A percentile compares a stretch with the other conserved stretches of the same genome.
Conservation (phyloP, 2,888 invertebrate species). For the Tethea ocularis region DNA sequence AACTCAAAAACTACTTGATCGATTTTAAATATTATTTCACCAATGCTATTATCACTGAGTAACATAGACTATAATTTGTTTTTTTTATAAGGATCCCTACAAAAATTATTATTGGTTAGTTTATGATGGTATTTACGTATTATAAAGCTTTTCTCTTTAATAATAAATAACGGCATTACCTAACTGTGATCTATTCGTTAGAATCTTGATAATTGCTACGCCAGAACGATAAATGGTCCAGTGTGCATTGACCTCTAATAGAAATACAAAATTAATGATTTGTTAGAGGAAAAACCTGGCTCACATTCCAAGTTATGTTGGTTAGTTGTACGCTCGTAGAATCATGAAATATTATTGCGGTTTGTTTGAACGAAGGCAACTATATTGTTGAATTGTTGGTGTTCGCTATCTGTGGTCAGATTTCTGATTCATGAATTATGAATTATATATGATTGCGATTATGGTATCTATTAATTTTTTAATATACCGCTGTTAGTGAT, state of each 20-base stretch:
- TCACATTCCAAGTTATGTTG: not conserved
- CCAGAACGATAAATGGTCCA: not conserved
- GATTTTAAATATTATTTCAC: too few species aligned
- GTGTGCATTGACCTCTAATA: not conserved
- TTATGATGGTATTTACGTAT: not conserved
- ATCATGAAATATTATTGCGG: constrained; percentile 26
- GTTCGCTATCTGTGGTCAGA: not conserved
- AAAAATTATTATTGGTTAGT: too few species aligned
- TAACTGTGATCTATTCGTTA: not conserved
- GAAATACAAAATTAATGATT: not conserved
- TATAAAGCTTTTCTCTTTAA: not conserved
- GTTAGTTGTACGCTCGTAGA: constrained; percentile 25
- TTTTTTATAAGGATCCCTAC: too few species aligned
- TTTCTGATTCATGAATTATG: not conserved
- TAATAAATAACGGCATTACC: not conserved
- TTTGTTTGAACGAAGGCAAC: constrained; percentile 10
- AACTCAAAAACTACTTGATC: too few species aligned
- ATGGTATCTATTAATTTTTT: too few species aligned
- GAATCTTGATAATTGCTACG: not conserved
- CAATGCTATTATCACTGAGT: too few species aligned
- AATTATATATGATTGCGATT: too few species aligned
- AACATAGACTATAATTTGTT: too few species aligned
- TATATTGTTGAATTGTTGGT: constrained; percentile 7
- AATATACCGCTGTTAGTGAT: too few species aligned
- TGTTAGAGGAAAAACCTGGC: not conserved